Conservation (phyloP, 2,888 invertebrate genomes). For the Teleogryllus oceanicus region DNA sequence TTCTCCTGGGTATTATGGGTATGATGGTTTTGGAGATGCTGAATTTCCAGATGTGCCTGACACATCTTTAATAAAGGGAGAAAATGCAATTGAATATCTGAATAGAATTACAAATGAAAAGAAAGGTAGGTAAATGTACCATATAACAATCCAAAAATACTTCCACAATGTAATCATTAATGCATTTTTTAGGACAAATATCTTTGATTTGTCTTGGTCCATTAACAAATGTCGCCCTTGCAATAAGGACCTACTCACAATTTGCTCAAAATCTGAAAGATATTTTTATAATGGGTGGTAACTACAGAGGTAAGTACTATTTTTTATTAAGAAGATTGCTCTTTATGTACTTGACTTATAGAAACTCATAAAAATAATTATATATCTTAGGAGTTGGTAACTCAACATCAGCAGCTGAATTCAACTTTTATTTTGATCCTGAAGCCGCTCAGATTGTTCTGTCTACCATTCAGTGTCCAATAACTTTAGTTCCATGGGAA, state of each 20-base stretch:
- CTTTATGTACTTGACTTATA: neutral
- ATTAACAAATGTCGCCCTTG: slow-evolving; percentile 49
- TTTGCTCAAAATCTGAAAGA: slow-evolving; percentile 45
- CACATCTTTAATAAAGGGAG: slow-evolving; percentile 38
- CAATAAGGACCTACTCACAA: slow-evolving; percentile 44
- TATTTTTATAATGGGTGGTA: slow-evolving; percentile 51
- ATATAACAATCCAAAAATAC: neutral
- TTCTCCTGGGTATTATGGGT: slow-evolving; percentile 42
- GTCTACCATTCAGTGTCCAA: too few species aligned
- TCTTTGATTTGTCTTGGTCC: slow-evolving; percentile 47
- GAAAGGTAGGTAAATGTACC: slow-evolving; percentile 37
- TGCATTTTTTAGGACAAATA: slow-evolving; percentile 40
- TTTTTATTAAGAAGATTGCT: neutral
- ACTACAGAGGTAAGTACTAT: slow-evolving; percentile 43
- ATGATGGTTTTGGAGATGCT: slow-evolving; percentile 45
- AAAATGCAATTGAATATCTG: slow-evolving; percentile 30
- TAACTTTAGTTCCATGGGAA: slow-evolving; percentile 35
- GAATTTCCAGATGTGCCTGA: slow-evolving; percentile 35
- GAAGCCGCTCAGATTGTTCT: too few species aligned
- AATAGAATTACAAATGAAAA: slow-evolving; percentile 39
- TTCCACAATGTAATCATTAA: neutral
- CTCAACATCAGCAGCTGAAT: slow-evolving; percentile 63
- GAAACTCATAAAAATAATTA: slow-evolving; percentile 35
- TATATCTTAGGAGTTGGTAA: slow-evolving; percentile 55
- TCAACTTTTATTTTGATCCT: slow-evolving; percentile 60